Conservation (phyloP, 2,888 invertebrate species). For the Ypsolopha sequella region DNA sequence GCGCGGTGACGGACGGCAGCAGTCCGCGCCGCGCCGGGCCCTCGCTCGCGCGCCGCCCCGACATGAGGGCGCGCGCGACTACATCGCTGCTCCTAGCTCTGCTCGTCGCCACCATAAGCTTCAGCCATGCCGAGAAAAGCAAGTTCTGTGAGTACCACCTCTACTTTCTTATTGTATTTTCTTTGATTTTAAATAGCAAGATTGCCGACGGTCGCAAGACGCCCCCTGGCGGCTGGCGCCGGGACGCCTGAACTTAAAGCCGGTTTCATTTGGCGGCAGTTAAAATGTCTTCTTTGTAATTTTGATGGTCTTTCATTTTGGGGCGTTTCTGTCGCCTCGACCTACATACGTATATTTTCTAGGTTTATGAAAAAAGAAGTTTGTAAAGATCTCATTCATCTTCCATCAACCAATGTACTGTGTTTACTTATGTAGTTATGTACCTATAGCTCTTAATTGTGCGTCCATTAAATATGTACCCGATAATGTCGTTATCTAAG, state of each 20-base stretch:
- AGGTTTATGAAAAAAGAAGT: no score
- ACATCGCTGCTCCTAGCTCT: conserved; percentile 39
- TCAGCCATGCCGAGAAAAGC: conserved; percentile 60
- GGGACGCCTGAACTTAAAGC: conserved; percentile 8
- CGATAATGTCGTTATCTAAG: no score
- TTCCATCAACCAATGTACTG: no score
- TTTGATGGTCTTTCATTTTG: neutral
- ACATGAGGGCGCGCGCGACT: conserved; percentile 54
- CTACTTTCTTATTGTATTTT: neutral
- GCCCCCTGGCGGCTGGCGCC: conserved; percentile 6
- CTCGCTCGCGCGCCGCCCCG: conserved; percentile 17
- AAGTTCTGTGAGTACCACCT: conserved; percentile 62
- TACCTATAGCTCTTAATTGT: no score
- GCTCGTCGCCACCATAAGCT: conserved; percentile 13
- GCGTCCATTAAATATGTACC: no score
- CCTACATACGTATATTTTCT: no score
- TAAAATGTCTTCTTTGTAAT: conserved; percentile 5
- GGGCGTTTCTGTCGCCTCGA: neutral
- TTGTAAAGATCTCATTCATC: no score
- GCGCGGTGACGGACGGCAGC: conserved; percentile 17
- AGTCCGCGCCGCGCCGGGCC: conserved; percentile 31
- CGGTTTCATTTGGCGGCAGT: conserved; percentile 6
- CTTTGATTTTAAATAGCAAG: neutral
- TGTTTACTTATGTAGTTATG: no score
- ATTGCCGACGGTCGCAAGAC: neutral